Base-by-base conservation (phyloP, 1,140 invertebrate genomes). In the Drosophila repletoides region DNA sequence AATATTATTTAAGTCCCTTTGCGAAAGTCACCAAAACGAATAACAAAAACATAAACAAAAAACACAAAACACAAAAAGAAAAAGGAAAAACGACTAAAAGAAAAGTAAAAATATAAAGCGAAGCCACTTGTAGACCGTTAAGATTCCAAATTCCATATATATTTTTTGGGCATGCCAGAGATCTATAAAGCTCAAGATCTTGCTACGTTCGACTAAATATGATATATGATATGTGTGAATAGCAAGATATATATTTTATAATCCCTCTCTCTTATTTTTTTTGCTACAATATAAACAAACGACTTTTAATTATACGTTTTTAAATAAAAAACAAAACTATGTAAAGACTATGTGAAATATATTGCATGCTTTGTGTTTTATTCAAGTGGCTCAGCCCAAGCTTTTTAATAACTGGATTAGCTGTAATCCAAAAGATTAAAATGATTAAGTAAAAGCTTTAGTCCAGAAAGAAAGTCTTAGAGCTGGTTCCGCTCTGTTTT, bases 101-200 rank as follows among this genome's bases (percentile, higher is more conserved):
- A 24, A 56, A 56, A 69, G 24, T 36, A 29, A 46, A 34, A 64
- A 22, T 2, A 38, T 46, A 31, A 68, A 76, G 51, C 53, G 56
- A 61, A 76, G 72, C 74, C 73, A 73, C 64, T 71, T 72, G 34
- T 84, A 83, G 77, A 79, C 19, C 51, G 40, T 56, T 84, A 83
- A 83, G 77, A 45, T 17, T 41, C 53, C 14, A 59, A 24, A 36
- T 48, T 63, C 14, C 26, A 31, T 14, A 17, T 55, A 29, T n/a
- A n/a, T n/a, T n/a, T 41, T 40, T 31, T 45, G 51, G 51, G 29
- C 43, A 46, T 22, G 17, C 15, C 41, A 58, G 24, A 65, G 52
- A 48, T 48, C 31, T 24, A 29, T 12, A 10, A 22, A 43, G 33
- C 40, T 61, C 46, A 34, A 52, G 10, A 28, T 45, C 12, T 51